Conservation (phyloP, 2,888 invertebrate genomes). For the Eupithecia dodoneata region DNA sequence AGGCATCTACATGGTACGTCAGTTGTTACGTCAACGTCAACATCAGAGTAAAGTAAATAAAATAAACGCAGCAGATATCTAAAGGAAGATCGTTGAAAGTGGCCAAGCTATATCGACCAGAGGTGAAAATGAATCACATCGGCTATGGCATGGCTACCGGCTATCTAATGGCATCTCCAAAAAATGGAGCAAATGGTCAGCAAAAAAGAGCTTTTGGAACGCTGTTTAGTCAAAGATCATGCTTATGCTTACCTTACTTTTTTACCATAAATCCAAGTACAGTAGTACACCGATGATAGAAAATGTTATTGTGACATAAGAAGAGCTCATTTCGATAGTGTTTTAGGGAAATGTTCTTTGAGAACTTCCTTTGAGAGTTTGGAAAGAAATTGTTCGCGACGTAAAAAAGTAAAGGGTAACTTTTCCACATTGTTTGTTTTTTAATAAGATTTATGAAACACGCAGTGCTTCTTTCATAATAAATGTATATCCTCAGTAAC, state of each 20-base stretch:
- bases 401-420: constrained; percentile 10
- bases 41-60: background rate
- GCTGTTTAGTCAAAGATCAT: no score
- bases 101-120: background rate
- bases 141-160: no score
- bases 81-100: no score
- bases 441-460: constrained; percentile 12
- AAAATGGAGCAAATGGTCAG: no score
- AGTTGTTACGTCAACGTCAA: background rate
- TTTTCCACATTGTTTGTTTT: constrained; percentile 13
- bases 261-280: background rate
- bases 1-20: background rate
- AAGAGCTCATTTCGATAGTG: constrained; percentile 2
- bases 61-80: background rate
- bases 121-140: background rate
- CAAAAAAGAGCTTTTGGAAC: no score
- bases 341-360: constrained; percentile 7
- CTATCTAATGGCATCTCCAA: no score
- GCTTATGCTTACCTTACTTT: background rate
- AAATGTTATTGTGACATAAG: background rate
- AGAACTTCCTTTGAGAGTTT: constrained; percentile 5
- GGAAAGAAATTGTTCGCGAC: constrained; percentile 6
- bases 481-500: background rate
- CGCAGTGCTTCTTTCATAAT: background rate
- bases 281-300: background rate